These are phyloP conservation scores for Pangasius krempfi DNA, from an alignment of 2,797 vertebrate genomes.

Conservation along the genomic window DNA sequence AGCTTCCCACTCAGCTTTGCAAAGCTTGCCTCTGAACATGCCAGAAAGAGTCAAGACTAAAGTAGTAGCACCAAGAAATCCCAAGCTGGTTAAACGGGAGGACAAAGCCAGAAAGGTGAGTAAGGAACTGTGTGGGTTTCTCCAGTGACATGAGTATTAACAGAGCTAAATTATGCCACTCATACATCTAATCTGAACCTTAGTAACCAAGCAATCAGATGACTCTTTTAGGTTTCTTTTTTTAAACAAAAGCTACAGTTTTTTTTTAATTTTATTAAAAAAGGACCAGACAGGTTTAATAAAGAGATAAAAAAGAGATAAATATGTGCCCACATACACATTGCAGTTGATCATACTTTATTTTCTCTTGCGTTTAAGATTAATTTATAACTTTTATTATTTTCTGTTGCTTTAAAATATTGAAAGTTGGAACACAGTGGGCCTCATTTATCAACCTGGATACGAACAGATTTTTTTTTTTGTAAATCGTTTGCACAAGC, in stretches of 20 bases:
- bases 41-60: conserved; percentile 65
- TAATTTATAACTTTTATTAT: not conserved
- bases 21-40: conserved; percentile 58
- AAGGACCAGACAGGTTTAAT: not conserved
- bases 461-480: not conserved
- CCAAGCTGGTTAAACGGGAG: conserved; percentile 68
- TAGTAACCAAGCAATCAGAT: not conserved
- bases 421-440: not conserved
- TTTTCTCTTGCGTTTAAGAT: not conserved
- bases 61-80: conserved; percentile 55
- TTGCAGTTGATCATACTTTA: not conserved
- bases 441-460: not conserved
- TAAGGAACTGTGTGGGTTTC: not conserved
- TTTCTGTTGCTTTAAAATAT: not conserved
- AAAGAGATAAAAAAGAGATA: not conserved
- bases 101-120: conserved; percentile 64
- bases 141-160: not conserved
- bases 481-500: not conserved
- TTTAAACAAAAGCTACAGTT: not conserved
- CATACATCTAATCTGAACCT: not conserved
- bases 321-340: not conserved
- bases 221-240: not conserved
- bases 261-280: not conserved
- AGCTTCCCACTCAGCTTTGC: conserved; percentile 49
- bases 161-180: too few species aligned